Percentiles rank a stretch among this genome's conserved stretches.
Evolutionary conservation across 2,888 invertebrate species (phyloP).

Genomic region (Amphipoea oculea): DNA sequence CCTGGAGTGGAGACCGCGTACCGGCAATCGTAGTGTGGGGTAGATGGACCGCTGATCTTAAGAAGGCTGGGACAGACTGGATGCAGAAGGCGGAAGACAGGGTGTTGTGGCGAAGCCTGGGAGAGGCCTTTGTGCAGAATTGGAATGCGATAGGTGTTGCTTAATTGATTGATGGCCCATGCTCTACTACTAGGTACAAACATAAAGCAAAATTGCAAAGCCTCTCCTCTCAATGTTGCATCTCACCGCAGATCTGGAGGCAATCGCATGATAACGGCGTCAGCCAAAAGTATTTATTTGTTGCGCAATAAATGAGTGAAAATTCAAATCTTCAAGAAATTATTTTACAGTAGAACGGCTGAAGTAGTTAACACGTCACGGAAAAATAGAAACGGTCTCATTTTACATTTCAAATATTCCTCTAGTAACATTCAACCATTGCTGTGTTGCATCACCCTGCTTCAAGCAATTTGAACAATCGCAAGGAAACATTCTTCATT

Average conservation of each 20-base stretch:
- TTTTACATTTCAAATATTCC: slow-evolving; percentile 13
- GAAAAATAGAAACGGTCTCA: not conserved
- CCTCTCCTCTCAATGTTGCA: not conserved
- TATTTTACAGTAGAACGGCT: not conserved
- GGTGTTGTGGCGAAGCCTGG: not conserved
- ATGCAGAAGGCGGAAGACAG: not conserved
- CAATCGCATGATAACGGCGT: not conserved
- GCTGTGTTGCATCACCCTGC: slow-evolving; percentile 27
- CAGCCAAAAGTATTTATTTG: not conserved
- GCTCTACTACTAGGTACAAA: not conserved
- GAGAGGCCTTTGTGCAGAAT: not conserved
- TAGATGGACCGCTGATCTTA: not conserved
- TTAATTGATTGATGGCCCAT: not conserved
- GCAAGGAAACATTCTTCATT: slow-evolving; percentile 58
- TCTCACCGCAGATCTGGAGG: not conserved
- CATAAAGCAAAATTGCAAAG: not conserved
- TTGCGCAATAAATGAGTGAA: not conserved
- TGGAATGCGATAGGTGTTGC: not conserved
- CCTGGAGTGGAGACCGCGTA: not conserved
- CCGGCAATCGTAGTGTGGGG: not conserved
- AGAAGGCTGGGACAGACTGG: not conserved
- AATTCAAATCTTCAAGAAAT: not conserved
- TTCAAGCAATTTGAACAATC: slow-evolving; percentile 54
- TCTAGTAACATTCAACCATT: slow-evolving; percentile 12
- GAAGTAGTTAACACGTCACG: not conserved